phyloP scores from a whole-genome alignment of 1,140 invertebrate species.

The Delia radicum region DNA sequence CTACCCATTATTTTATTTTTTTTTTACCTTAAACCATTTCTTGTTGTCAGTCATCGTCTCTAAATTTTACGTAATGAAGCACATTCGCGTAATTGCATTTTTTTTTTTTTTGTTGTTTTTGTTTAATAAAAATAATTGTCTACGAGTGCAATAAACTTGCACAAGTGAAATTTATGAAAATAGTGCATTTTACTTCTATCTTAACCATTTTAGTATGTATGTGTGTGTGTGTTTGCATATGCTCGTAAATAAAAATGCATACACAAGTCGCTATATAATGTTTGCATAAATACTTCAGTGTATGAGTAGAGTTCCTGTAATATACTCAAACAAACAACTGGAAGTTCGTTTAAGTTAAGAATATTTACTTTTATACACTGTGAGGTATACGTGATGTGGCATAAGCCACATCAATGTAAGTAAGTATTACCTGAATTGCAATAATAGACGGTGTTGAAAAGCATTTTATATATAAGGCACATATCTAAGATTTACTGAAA shows the following conservation, averaged over 20 bases:
- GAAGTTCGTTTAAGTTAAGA: not conserved
- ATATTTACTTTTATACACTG: not conserved
- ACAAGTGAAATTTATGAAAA: constrained; percentile 14
- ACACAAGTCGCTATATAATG: not conserved
- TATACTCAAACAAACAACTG: not conserved
- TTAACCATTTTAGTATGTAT: not conserved
- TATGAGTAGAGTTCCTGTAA: not conserved
- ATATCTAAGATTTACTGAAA: too few relatives aligned
- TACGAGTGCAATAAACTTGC: constrained; percentile 20
- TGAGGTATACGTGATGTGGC: not conserved
- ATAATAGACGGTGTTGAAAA: too few relatives aligned
- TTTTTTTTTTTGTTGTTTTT: not conserved
- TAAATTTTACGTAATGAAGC: constrained; percentile 14
- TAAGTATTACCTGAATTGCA: too few relatives aligned
- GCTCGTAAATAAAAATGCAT: too few relatives aligned
- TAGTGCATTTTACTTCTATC: not conserved
- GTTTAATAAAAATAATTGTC: not conserved
- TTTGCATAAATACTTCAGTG: not conserved
- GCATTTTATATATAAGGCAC: too few relatives aligned
- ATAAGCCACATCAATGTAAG: not conserved
- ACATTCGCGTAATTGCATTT: constrained; percentile 3
- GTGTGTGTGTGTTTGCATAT: not conserved
- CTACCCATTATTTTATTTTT: too few relatives aligned
- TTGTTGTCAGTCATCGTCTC: not conserved
- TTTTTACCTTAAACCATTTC: too few relatives aligned